phyloP scores from a whole-genome alignment of 2,888 invertebrate genomes.

The Iselma pallidipennis region DNA sequence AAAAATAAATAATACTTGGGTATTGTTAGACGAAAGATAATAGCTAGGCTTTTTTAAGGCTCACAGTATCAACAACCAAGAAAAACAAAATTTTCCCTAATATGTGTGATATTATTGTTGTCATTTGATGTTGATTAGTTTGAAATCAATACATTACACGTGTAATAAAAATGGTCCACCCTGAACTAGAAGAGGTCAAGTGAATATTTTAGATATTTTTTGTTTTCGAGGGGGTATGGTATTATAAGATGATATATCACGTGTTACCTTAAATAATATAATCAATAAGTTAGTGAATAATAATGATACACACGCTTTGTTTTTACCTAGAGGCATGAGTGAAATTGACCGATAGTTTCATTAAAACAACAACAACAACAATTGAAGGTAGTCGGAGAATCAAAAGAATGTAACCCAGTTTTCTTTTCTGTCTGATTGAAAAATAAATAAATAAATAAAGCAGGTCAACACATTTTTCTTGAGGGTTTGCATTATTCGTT shows the following conservation, averaged over 20 bases:
- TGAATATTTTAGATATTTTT: conserved; percentile 1
- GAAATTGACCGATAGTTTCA: conserved; percentile 12
- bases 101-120: too few relatives aligned
- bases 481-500: conserved; percentile 14
- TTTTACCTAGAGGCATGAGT: conserved; percentile 10
- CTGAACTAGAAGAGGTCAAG: conserved; percentile 7
- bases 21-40: not conserved
- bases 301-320: too few relatives aligned
- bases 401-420: conserved; percentile 28
- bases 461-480: conserved; percentile 29
- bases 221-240: too few relatives aligned
- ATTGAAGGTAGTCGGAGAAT: not conserved
- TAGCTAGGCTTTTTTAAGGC: not conserved
- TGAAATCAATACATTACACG: conserved; percentile 12
- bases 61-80: too few relatives aligned
- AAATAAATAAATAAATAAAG: conserved; percentile 15
- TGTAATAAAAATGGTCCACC: not conserved
- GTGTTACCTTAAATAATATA: too few relatives aligned
- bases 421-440: not conserved
- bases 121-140: not conserved
- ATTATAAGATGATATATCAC: too few relatives aligned
- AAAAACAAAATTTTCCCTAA: too few relatives aligned
- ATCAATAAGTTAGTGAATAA: too few relatives aligned
- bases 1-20: too few relatives aligned
- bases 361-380: too few relatives aligned